Conservation (phyloP, 1,140 invertebrate genomes). For the Bombus affinis region DNA sequence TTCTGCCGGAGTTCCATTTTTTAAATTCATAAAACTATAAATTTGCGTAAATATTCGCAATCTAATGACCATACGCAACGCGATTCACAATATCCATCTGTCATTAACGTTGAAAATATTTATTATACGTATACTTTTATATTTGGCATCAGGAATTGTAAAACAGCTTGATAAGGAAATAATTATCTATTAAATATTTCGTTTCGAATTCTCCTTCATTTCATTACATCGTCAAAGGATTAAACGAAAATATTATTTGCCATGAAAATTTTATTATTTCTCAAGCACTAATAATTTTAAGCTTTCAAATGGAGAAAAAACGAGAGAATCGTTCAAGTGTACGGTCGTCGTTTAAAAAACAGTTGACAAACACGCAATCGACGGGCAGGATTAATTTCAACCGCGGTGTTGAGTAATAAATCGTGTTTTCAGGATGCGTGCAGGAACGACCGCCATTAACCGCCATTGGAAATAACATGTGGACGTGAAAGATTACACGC, state of each 20-base stretch:
- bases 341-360: background rate
- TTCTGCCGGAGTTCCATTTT: no score
- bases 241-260: background rate
- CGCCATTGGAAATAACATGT: slow-evolving; percentile 11
- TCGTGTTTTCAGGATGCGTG: slow-evolving; percentile 19
- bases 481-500: slow-evolving; percentile 37
- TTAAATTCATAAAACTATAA: no score
- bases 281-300: background rate
- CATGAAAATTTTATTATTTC: no score
- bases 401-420: slow-evolving; percentile 34
- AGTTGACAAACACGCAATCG: slow-evolving; percentile 32
- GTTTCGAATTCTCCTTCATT: background rate
- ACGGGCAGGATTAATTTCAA: slow-evolving; percentile 37
- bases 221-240: background rate
- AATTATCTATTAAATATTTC: background rate
- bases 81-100: background rate
- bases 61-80: no score
- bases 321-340: background rate
- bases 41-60: no score
- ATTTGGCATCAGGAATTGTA: background rate
- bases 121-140: background rate
- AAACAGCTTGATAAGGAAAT: background rate
- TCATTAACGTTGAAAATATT: background rate
- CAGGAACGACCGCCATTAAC: slow-evolving; percentile 19
- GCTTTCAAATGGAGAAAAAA: background rate